Conservation (phyloP, 2,797 vertebrate species). For the Helicolenus hilgendorfi region DNA sequence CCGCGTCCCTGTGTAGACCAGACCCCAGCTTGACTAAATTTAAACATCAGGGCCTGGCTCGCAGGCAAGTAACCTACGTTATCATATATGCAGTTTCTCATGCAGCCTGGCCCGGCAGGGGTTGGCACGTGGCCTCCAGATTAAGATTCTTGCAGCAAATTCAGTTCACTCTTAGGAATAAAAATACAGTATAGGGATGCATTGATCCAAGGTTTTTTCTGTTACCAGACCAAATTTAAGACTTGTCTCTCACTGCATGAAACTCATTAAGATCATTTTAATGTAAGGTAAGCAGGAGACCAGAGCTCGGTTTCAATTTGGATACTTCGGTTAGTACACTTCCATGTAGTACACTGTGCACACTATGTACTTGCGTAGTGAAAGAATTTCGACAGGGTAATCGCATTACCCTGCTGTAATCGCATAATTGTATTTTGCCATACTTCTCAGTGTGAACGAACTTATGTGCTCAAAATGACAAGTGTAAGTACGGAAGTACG, state of each 20-base stretch:
- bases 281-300: not conserved
- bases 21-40: slow-evolving; percentile 91
- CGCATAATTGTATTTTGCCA: too few relatives aligned
- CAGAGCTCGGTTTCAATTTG: not conserved
- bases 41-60: slow-evolving; percentile 89
- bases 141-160: not conserved
- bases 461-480: too few relatives aligned
- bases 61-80: slow-evolving; percentile 86
- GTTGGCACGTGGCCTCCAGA: not conserved
- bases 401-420: too few relatives aligned
- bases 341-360: too few relatives aligned
- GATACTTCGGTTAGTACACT: too few relatives aligned
- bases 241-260: too few relatives aligned
- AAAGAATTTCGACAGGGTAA: too few relatives aligned
- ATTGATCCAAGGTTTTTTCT: not conserved
- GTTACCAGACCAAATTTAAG: not conserved
- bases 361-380: too few relatives aligned
- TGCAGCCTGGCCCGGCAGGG: not conserved
- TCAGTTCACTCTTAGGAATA: not conserved
- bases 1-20: slow-evolving; percentile 88
- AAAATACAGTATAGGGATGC: not conserved
- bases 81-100: not conserved
- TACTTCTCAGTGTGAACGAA: too few relatives aligned
- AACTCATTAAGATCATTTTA: too few relatives aligned
- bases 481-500: too few relatives aligned